Base-by-base conservation (phyloP, 92 coral and sea anemone genomes). In the Pocillopora meandrina region DNA sequence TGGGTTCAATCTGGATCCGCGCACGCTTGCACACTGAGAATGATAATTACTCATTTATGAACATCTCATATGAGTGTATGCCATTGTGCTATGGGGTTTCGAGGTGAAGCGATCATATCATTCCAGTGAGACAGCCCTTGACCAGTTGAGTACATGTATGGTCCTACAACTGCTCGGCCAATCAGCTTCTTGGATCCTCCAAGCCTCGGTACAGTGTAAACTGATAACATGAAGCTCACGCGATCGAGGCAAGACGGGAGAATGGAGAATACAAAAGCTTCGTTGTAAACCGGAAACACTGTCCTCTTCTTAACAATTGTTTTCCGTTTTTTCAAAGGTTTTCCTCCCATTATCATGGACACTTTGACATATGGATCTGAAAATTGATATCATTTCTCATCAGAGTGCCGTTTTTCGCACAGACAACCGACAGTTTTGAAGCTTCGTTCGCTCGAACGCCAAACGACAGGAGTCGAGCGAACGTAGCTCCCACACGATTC, bases 41-140 rank as follows among this genome's bases (percentile, higher is more conserved):
- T 42, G 49, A 42, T 42, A 7, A 42, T 0, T 62, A 16, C 15
- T 62, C 18, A 20, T 62, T 62, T 62, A 18, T 62, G 5, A 1
- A 16, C 20, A 62, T 61, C 68, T 83, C 85, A 96, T 49, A 90
- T 89, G 73, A 96, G 89, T 15, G 95, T 80, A 75, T 96, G 99
- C 99, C 99, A 96, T 72, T 91, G 94, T 3, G 98, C 98, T 9
- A 94, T 93, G 10, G 96, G 92, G 65, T 88, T 96, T 19, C 97
- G 94, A 31, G 98, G 91, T 20, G 98, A 90, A 17, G 79, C 61
- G 1, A 92, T 71, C 99, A 96, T 96, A 52, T 95, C 98, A 65
- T 92, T 94, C 99, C 99, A 96, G 80, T 96, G 99, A 4, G 91
- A 85, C 34, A 96, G 90, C 21, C 99, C 99, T 47, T 95, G 87